phyloP scores from a whole-genome alignment of 1,140 invertebrate genomes.

The Drosophila azteca region DNA sequence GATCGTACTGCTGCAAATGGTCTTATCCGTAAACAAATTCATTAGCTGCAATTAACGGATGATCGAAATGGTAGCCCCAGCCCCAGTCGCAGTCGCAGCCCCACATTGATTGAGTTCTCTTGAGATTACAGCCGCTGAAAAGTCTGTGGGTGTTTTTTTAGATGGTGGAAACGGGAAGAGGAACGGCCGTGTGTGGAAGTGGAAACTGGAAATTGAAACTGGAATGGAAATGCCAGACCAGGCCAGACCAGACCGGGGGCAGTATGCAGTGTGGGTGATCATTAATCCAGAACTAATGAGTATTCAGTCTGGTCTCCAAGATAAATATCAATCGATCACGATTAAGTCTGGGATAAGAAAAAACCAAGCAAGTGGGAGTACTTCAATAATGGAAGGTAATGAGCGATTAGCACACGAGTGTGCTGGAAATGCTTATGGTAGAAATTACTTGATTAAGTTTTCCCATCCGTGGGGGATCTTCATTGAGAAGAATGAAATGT shows the following conservation, averaged over 20 bases:
- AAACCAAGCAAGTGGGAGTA: neutral
- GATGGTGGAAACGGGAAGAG: too few species aligned
- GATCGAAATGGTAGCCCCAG: constrained; percentile 13
- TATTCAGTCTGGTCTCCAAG: neutral
- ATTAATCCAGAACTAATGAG: constrained; percentile 34
- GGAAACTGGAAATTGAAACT: constrained; percentile 31
- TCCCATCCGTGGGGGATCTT: too few species aligned
- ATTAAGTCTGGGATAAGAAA: neutral
- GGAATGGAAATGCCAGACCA: constrained; percentile 14
- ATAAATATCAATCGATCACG: constrained; percentile 16
- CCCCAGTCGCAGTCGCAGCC: too few species aligned
- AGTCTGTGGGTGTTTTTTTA: constrained; percentile 12
- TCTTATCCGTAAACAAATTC: constrained; percentile 60
- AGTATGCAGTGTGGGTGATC: constrained; percentile 13
- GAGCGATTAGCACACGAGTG: constrained; percentile 15
- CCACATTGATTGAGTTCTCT: constrained; percentile 9
- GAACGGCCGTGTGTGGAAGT: constrained; percentile 14
- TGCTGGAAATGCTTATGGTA: neutral
- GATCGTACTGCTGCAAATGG: constrained; percentile 32
- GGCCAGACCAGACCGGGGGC: neutral
- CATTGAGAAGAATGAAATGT: too few species aligned
- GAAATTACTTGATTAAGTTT: too few species aligned
- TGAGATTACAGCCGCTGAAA: neutral
- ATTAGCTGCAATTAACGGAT: constrained; percentile 66
- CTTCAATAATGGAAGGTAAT: constrained; percentile 14